Conservation (phyloP, 2,888 invertebrate species). For the Amphipyra tragopoginis region DNA sequence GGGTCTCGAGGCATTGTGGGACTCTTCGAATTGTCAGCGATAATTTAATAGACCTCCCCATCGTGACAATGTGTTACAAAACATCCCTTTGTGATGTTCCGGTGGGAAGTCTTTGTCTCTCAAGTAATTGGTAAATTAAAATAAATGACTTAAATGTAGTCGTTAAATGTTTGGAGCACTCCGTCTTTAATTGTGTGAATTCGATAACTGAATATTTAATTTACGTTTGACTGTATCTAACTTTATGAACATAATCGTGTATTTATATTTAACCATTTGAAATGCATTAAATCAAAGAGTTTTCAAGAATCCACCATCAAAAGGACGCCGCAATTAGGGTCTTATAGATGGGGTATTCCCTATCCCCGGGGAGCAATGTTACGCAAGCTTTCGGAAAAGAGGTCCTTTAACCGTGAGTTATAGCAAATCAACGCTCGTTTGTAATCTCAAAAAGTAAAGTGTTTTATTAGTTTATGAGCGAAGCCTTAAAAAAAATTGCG, state of each 20-base stretch:
- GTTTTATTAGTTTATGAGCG: no score
- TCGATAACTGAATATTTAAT: slow-evolving; percentile 3
- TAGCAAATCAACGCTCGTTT: not conserved
- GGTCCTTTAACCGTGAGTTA: not conserved
- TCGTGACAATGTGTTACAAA: slow-evolving; percentile 50
- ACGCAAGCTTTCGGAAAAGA: not conserved
- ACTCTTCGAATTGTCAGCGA: slow-evolving; percentile 47
- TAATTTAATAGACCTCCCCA: slow-evolving; percentile 58
- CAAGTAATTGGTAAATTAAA: slow-evolving; percentile 36
- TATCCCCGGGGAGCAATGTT: not conserved
- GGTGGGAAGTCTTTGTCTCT: slow-evolving; percentile 30
- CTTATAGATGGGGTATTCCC: not conserved
- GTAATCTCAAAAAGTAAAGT: not conserved
- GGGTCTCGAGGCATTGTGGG: slow-evolving; percentile 41
- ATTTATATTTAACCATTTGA: no score
- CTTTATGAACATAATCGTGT: no score
- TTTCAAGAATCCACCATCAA: no score
- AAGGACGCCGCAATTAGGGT: not conserved
- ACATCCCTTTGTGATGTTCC: slow-evolving; percentile 39
- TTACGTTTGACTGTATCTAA: no score
- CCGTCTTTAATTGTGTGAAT: not conserved
- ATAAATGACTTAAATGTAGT: slow-evolving; percentile 24
- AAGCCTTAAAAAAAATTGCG: no score
- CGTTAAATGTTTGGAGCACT: slow-evolving; percentile 13
- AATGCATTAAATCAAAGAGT: no score